A percentile compares a stretch with the other conserved stretches of the same genome.
These are phyloP conservation scores for Caprella mutica DNA, from an alignment of 2,888 invertebrate species.

Conservation along the genomic window DNA sequence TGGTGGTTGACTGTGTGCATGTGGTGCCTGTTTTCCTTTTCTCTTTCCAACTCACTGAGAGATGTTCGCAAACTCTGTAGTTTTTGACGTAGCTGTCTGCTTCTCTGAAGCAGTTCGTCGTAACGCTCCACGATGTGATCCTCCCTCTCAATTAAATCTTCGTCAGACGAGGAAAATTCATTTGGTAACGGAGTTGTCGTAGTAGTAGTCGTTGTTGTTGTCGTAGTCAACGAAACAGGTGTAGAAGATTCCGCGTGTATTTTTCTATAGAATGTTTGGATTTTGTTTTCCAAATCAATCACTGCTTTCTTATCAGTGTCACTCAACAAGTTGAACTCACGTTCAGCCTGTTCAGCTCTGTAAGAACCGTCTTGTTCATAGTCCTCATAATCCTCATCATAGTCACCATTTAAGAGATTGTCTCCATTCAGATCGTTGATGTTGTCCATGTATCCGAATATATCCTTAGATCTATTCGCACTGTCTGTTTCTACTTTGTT, in stretches of 20 bases:
- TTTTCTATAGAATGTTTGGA: slow-evolving; percentile 6
- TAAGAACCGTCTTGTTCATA: slow-evolving; percentile 18
- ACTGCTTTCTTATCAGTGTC: not conserved
- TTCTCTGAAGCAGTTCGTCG: slow-evolving; percentile 6
- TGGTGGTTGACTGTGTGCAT: not conserved
- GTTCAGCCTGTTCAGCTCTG: not conserved
- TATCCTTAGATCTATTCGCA: not conserved
- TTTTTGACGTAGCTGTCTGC: not conserved
- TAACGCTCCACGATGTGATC: slow-evolving; percentile 1
- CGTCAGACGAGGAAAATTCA: slow-evolving; percentile 5
- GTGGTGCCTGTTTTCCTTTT: not conserved
- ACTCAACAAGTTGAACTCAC: not conserved
- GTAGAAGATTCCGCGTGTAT: too few relatives aligned
- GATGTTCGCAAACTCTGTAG: not conserved
- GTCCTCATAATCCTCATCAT: slow-evolving; percentile 29
- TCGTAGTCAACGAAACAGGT: slow-evolving; percentile 36
- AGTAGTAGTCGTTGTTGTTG: slow-evolving; percentile 34
- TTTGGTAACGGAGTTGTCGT: too few relatives aligned
- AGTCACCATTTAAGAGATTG: slow-evolving; percentile 7
- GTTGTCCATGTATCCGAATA: slow-evolving; percentile 7
- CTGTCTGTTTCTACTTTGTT: not conserved
- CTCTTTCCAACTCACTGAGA: not conserved
- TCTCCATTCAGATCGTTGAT: slow-evolving; percentile 1
- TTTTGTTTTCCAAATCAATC: slow-evolving; percentile 1
- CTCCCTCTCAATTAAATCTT: too few relatives aligned